Evolutionary conservation across 2,113 vertebrate genomes (phyloP).

Genomic region (Athene cunicularia): DNA sequence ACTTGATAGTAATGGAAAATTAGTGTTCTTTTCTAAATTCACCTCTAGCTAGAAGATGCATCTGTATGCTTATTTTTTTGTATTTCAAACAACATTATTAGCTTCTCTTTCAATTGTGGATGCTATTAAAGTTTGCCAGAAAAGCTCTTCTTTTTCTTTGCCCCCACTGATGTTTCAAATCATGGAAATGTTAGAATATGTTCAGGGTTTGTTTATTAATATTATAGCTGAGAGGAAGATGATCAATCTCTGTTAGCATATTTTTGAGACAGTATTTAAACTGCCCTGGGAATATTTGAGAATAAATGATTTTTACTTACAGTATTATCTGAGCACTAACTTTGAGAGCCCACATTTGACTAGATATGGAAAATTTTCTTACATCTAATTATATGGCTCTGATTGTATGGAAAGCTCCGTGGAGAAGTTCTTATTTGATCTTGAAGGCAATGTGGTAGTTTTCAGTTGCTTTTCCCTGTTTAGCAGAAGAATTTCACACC

Average conservation of each 20-base stretch:
- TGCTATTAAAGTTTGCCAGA: not conserved
- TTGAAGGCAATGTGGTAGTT: not conserved
- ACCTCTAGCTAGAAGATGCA: not conserved
- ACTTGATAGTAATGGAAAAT: not conserved
- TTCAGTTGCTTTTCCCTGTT: not conserved
- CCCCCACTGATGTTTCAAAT: not conserved
- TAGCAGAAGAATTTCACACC: not conserved
- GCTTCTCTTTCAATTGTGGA: not conserved
- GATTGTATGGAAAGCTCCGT: fast-evolving
- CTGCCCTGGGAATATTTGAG: not conserved
- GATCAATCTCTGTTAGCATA: not conserved
- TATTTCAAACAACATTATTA: not conserved
- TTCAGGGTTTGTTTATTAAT: not conserved
- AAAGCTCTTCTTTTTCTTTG: not conserved
- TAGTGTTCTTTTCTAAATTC: not conserved
- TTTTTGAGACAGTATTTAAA: not conserved
- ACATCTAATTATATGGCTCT: not conserved
- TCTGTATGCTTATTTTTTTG: not conserved
- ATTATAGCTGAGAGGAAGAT: not conserved
- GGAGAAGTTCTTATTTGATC: not conserved
- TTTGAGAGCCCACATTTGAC: not conserved
- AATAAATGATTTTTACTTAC: not conserved
- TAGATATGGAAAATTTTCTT: not conserved
- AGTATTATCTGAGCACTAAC: not conserved
- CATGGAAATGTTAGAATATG: not conserved